Base-by-base conservation (phyloP, 2,113 vertebrate species). In the Macroglossus sobrinus region DNA sequence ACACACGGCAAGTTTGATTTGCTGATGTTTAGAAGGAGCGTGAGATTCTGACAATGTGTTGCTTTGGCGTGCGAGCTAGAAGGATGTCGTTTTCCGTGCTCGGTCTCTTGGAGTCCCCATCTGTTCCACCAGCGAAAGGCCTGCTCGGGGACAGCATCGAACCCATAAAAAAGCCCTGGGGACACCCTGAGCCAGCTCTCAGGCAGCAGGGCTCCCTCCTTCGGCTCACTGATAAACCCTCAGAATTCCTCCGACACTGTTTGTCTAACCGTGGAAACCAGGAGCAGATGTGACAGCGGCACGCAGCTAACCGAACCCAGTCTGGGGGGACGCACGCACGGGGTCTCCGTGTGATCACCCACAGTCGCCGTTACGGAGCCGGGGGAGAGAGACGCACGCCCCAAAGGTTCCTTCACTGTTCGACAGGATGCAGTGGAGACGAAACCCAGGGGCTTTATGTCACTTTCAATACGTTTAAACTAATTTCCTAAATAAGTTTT, bases 321-420 rank as follows among this genome's bases (percentile, higher is more conserved):
- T 21, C 35, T 9, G 0, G 81, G 38, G 12, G 12, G 14, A 11
- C 10, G 28, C 13, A 7, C 14, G n/a, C 40, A 33, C 55, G 19
- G 76, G 19, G 38, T 24, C 16, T 57, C 9, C 6, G 55, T 57
- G 50, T 43, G 43, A 43, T 43, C 8, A 8, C 8, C 43, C 45
- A 2, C 45, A 45, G 45, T 45, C 21, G 35, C 19, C 7, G 0
- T 33, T 35, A 3, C 4, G 0, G 21, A 19, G 26, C 33, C 5
- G n/a, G 45, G 5, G 7, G 61, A 59, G 22, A 78, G 33, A 40
- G 33, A 33, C 2, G 55, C 47, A 24, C 4, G 1, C 38, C 40
- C 66, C 33, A 33, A 4, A 40, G 18, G 1, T 3, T 45, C 35
- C 59, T n/a, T 61, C 2, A 21, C 47, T 45, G 28, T 75, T 10